Evolutionary conservation across 2,797 vertebrate genomes (phyloP).

Genomic region (Chanos chanos): DNA sequence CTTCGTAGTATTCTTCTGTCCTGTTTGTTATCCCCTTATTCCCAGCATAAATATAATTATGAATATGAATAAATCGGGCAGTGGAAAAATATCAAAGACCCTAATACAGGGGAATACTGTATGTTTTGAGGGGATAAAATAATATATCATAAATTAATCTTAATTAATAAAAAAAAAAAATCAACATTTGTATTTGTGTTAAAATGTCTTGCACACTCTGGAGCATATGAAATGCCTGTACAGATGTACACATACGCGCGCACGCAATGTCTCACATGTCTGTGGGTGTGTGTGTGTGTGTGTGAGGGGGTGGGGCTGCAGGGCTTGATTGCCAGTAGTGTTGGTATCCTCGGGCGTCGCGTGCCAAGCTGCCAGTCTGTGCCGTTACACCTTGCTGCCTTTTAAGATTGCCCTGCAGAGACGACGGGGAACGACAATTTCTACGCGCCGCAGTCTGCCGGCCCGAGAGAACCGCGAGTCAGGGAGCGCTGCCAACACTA

Average conservation of each 20-base stretch:
- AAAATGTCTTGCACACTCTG: neutral
- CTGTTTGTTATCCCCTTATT: neutral
- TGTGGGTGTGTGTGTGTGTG: neutral
- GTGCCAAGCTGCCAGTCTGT: constrained; percentile 85
- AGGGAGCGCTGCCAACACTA: constrained; percentile 84
- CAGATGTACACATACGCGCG: constrained; percentile 12
- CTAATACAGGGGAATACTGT: no score
- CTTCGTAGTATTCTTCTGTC: constrained; percentile 1
- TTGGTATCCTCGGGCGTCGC: constrained; percentile 79
- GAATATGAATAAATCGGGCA: no score
- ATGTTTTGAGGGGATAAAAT: no score
- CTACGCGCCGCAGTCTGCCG: constrained; percentile 84
- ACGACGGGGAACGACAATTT: constrained; percentile 81
- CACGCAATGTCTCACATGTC: neutral
- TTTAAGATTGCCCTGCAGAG: constrained; percentile 91
- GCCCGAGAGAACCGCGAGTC: constrained; percentile 84
- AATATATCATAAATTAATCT: neutral
- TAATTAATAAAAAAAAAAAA: no score
- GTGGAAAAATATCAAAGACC: no score
- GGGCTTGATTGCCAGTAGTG: constrained; percentile 56
- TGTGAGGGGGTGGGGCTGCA: constrained; percentile 26
- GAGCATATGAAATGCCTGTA: constrained; percentile 22
- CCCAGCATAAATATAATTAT: no score
- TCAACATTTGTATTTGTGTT: no score
- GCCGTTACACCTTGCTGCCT: constrained; percentile 91